Evolutionary conservation across 1,140 invertebrate species (phyloP), one percentile per base, ranked within the genome.

Genomic region (Ooceraea biroi): DNA sequence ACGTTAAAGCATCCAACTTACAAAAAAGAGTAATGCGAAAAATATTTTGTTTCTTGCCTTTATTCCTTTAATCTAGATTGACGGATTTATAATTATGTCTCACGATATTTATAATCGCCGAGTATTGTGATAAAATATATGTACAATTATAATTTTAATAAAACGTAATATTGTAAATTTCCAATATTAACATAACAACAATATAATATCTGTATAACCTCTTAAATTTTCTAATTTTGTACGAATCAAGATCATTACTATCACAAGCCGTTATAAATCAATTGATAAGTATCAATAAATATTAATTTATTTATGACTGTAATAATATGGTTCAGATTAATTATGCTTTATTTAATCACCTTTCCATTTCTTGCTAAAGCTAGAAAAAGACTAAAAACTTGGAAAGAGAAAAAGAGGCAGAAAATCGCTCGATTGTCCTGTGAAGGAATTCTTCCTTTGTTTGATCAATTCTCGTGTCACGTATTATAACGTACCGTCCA

Each of bases 201-300:
- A 36, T 36, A 7, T 7, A 7, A 36, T 36, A 36, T 7, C 36
- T 36, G 7, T 7, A 36, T 36, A 36, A 36, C 7, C 36, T n/a
- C n/a, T n/a, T 71, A 50, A 27, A 30, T 36, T 57, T 71, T 4
- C 27, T 22, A 72, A 72, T 72, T 19, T 72, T 17, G 22, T 17
- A n/a, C 36, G 27, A 19, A 57, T 57, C 3, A 7, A 36, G 36
- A 36, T 36, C 36, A 7, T 7, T 7, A 7, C 36, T 36, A 7
- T 36, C 36, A 36, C 7, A 36, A 36, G 7, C 7, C 36, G 36
- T 36, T 7, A 7, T 36, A n/a, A n/a, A 7, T 36, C 36, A 36
- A 36, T 36, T 7, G 36, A 36, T 36, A 36, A 36, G 7, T 36
- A 36, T 36, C 36, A 36, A 36, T 7, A 36, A 36, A 36, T 7